phyloP scores from a whole-genome alignment of 2,113 vertebrate genomes.

The Xiphias gladius region DNA sequence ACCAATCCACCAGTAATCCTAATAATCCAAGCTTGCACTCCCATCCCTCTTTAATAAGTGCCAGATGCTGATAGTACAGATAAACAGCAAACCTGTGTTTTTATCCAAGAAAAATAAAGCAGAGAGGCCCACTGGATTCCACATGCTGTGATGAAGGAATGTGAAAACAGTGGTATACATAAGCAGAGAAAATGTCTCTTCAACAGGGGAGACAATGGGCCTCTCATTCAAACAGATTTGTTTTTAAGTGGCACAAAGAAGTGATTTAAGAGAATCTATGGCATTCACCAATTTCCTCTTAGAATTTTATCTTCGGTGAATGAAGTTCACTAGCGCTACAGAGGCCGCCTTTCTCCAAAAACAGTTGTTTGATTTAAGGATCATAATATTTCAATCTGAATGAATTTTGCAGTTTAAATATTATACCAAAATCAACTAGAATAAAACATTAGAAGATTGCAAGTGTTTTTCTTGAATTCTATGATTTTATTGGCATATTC shows the following conservation, averaged over 20 bases:
- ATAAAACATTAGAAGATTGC: neutral
- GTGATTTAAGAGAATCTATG: neutral
- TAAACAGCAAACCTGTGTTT: slow-evolving; percentile 82
- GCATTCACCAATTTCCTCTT: neutral
- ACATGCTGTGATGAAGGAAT: slow-evolving; percentile 78
- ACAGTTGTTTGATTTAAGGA: neutral
- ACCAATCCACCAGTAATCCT: slow-evolving; percentile 79
- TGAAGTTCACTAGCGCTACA: neutral
- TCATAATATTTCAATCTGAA: neutral
- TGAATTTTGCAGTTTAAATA: neutral
- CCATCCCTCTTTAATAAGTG: slow-evolving; percentile 80
- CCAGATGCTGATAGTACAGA: slow-evolving; percentile 84
- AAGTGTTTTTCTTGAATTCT: neutral
- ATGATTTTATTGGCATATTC: neutral
- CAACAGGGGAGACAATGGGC: slow-evolving; percentile 35
- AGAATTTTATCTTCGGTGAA: neutral
- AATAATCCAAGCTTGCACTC: slow-evolving; percentile 79
- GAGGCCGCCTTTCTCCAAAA: neutral
- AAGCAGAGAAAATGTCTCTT: slow-evolving; percentile 51
- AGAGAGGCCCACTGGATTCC: slow-evolving; percentile 70
- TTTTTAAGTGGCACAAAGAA: slow-evolving; percentile 1
- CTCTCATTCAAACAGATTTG: slow-evolving; percentile 7
- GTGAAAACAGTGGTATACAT: slow-evolving; percentile 71
- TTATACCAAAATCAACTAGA: neutral
- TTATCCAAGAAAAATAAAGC: slow-evolving; percentile 82